Evolutionary conservation across 2,797 vertebrate genomes (phyloP), one percentile per base, ranked within the genome.

Genomic region (Micrastur ruficollis): DNA sequence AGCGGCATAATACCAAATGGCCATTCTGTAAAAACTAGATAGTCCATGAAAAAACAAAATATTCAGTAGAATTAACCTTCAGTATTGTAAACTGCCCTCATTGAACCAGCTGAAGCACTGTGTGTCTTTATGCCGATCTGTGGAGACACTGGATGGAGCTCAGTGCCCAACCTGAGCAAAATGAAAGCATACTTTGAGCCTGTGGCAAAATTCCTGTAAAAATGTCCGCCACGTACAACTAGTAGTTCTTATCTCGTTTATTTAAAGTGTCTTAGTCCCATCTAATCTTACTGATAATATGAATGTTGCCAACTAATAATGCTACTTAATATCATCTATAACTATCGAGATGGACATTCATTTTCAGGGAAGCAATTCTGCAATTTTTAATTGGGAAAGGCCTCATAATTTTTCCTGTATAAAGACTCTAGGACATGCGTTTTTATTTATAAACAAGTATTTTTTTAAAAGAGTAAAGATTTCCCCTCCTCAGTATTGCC

Each of bases 81-180:
- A 17, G 26, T 81, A 11, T 40, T 74, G 59, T 50, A n/a, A 72
- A 31, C 20, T 70, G 17, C 36, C 56, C 20, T 29, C 23, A 3
- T 11, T n/a, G 46, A 88, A 38, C 27, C 63, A 65, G 6, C 12
- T 0, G 0, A 71, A 50, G 34, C 4, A 1, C 11, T 0, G 0
- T 65, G 38, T 31, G 27, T 44, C 56, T 29, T 58, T 29, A 10
- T 18, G 23, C 25, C 0, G 1, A 3, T 53, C 38, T n/a, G 17
- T 56, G 44, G 38, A 67, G n/a, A 38, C 47, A 52, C 18, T 3
- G 8, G 59, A 38, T 73, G 22, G 23, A 62, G 38, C 47, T 75
- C 47, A 20, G 47, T 14, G 42, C n/a, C 6, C 2, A 4, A 21
- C 40, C n/a, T 9, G 21, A 38, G 20, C 25, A 79, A 71, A 78